phyloP scores from a whole-genome alignment of 2,113 vertebrate genomes.

The Pteropus alecto region DNA sequence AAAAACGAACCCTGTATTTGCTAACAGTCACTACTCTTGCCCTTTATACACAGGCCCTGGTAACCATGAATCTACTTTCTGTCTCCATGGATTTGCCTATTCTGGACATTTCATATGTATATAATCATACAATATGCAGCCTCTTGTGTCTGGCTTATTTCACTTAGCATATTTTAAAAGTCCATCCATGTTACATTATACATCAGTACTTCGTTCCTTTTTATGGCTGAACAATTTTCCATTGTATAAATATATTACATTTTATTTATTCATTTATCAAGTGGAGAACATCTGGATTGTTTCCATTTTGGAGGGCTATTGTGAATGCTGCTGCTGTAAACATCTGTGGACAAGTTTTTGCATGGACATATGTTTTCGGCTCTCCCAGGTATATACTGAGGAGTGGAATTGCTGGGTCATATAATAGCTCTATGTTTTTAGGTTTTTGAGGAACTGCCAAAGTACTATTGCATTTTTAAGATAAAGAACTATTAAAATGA shows the following conservation, averaged over 20 bases:
- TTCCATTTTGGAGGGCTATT: neutral
- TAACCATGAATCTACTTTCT: neutral
- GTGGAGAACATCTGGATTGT: neutral
- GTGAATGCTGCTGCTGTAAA: neutral
- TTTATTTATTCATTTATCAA: neutral
- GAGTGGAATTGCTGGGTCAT: neutral
- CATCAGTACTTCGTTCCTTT: neutral
- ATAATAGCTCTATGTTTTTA: neutral
- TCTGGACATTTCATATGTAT: neutral
- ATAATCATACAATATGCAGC: neutral
- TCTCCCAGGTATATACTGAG: neutral
- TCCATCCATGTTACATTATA: neutral
- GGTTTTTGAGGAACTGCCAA: neutral
- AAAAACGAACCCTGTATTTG: neutral
- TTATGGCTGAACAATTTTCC: neutral
- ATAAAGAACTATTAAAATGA: constrained; percentile 5
- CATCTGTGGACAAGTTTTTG: neutral
- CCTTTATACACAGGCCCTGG: neutral
- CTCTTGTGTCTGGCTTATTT: neutral
- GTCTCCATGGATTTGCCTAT: neutral
- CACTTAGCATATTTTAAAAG: neutral
- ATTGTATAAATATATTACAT: neutral
- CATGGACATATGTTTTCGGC: neutral
- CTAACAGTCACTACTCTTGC: neutral
- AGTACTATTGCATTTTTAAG: neutral